Evolutionary conservation across 2,797 vertebrate species (phyloP).

Genomic region (Siniperca undulata): DNA sequence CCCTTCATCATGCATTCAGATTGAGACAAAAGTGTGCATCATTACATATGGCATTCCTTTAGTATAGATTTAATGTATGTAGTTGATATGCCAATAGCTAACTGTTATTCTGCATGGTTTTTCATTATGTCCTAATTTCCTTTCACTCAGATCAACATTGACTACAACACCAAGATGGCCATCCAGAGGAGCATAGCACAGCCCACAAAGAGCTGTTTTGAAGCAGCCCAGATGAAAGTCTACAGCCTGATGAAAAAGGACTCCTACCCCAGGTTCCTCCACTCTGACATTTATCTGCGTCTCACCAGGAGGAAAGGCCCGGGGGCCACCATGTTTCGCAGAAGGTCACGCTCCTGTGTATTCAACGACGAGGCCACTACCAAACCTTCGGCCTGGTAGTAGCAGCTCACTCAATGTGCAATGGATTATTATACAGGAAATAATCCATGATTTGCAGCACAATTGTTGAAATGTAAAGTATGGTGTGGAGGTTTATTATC

Average conservation of each 20-base stretch:
- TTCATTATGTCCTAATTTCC: conserved; percentile 2
- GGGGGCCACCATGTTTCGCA: conserved; percentile 84
- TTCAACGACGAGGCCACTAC: conserved; percentile 87
- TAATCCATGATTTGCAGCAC: conserved; percentile 32
- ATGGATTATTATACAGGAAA: conserved; percentile 16
- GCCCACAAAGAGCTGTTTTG: conserved; percentile 87
- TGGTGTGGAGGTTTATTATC: conserved; percentile 26
- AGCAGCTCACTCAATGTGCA: conserved; percentile 12
- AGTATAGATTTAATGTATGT: not conserved
- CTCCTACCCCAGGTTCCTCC: conserved; percentile 94
- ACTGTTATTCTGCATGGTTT: not conserved
- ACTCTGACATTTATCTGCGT: conserved; percentile 89
- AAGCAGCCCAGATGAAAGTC: conserved; percentile 90
- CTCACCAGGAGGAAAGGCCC: conserved; percentile 84
- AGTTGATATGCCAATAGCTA: not conserved
- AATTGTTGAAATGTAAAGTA: conserved; percentile 20
- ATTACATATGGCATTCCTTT: not conserved
- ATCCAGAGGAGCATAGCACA: conserved; percentile 84
- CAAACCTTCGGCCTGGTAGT: conserved; percentile 83
- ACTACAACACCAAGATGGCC: conserved; percentile 90
- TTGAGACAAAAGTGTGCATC: not conserved
- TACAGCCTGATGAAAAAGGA: conserved; percentile 97
- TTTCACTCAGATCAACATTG: conserved; percentile 92
- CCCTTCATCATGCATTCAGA: not conserved
- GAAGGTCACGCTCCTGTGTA: conserved; percentile 94